Percentiles rank a stretch among this genome's conserved stretches.
These are phyloP conservation scores for Lycophotia porphyrea DNA, from an alignment of 2,888 invertebrate species.

Conservation along the genomic window DNA sequence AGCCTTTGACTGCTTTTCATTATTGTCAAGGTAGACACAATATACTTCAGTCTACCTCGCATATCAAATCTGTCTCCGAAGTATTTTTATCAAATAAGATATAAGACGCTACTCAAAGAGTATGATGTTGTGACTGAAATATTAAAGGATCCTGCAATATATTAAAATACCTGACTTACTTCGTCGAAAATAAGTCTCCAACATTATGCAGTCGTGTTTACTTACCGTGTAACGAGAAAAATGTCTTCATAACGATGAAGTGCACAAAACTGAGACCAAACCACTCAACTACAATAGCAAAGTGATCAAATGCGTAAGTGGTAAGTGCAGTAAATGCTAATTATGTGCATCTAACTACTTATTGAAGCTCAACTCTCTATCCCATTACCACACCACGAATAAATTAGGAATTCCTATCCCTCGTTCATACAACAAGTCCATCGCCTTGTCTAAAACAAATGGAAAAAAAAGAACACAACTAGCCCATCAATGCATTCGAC, in stretches of 20 bases:
- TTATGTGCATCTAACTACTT: slow-evolving; percentile 48
- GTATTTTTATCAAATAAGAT: neutral
- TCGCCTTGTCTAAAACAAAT: slow-evolving; percentile 24
- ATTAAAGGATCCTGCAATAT: slow-evolving; percentile 2
- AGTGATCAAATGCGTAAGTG: slow-evolving; percentile 28
- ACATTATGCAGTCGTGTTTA: neutral
- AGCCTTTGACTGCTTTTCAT: neutral
- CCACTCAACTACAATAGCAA: slow-evolving; percentile 17
- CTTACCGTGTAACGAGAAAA: slow-evolving; percentile 21
- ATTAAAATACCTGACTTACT: slow-evolving; percentile 1
- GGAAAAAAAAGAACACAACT: slow-evolving; percentile 41
- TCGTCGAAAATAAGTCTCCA: neutral
- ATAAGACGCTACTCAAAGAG: neutral
- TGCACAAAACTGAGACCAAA: neutral
- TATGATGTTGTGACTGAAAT: neutral
- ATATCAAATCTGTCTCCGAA: neutral
- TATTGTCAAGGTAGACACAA: neutral
- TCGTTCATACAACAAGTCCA: slow-evolving; percentile 25
- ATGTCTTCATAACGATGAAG: neutral
- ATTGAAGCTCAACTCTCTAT: slow-evolving; percentile 29
- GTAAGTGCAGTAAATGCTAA: slow-evolving; percentile 41
- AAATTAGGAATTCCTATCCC: slow-evolving; percentile 14
- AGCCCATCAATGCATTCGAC: slow-evolving; percentile 65
- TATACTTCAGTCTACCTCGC: neutral
- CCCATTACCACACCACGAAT: slow-evolving; percentile 25